phyloP scores from a whole-genome alignment of 2,113 vertebrate genomes.

The Platycercus adscitus region DNA sequence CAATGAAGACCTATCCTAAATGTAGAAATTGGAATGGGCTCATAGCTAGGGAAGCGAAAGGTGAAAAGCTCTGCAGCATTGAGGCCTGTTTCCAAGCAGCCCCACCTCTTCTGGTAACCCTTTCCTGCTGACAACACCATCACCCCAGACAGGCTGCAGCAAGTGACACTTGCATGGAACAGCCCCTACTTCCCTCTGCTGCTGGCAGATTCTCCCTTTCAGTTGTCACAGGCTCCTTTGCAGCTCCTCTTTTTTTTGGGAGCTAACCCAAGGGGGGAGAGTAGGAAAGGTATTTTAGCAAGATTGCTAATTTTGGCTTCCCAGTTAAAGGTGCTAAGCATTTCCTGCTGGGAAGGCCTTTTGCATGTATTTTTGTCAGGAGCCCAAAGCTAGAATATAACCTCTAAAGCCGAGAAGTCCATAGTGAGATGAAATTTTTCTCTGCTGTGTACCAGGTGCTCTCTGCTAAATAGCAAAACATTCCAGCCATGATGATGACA shows the following conservation, averaged over 20 bases:
- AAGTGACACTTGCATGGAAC: background rate
- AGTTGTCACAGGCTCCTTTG: background rate
- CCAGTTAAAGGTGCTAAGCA: background rate
- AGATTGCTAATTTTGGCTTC: background rate
- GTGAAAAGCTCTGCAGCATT: background rate
- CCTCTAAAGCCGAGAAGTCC: background rate
- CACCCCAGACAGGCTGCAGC: conserved; percentile 7
- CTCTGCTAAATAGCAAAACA: background rate
- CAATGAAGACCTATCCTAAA: background rate
- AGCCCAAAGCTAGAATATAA: background rate
- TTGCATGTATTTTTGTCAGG: background rate
- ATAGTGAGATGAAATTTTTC: background rate
- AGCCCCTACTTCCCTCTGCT: background rate
- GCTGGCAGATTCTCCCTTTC: background rate
- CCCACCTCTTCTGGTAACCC: background rate
- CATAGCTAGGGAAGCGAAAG: background rate
- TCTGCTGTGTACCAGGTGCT: background rate
- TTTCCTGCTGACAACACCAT: background rate
- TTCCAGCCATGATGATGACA: background rate
- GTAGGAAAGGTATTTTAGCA: background rate
- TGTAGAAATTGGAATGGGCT: background rate
- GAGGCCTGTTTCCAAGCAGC: background rate
- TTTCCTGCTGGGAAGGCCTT: background rate
- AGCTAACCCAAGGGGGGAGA: background rate
- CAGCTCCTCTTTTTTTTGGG: background rate